Base-by-base conservation (phyloP, 2,888 invertebrate genomes). In the Aleiodes alternator region DNA sequence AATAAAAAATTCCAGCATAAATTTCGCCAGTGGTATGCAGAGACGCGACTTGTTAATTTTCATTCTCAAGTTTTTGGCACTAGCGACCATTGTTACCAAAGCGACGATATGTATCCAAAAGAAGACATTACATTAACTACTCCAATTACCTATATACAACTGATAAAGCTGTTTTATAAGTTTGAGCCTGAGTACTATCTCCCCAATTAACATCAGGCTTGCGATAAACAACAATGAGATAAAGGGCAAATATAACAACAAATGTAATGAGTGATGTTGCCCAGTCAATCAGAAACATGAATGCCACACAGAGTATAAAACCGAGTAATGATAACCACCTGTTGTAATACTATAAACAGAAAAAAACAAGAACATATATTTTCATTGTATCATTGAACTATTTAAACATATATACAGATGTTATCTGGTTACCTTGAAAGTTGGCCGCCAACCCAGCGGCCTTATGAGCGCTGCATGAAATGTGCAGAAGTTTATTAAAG, bases 161-260 rank as follows among this genome's bases (percentile, higher is more conserved):
- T 9, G 95, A 94, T 4, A 99, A 89, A 0, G 98, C 98, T 9
- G 95, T 95, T 89, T 97, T 97, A 90, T 98, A 98, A 48, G 95
- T 96, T 90, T 98, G 98, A 0, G 98, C 98, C 90, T 98, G 98
- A 0, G 98, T 97, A 7, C 97, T 97, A 75, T 97, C 97, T 31
- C 98, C 98, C 98, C 98, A 98, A 90, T 98, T 98, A 3, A 98
- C 98, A 87, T 98, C 96, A 86, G 98, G 98, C 86, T 98, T 97
- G 69, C 97, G 92, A 86, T 98, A 97, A 81, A 96, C 95, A 12
- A 99, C 96, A 85, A 98, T 95, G 82, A 98, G 92, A 90, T 98
- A 99, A 29, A 99, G 92, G 0, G 95, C 95, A 85, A 97, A 93
- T 86, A 97, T 96, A 74, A 97, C 93, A 80, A 94, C 94, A 86